These are phyloP conservation scores for Morpho helenor DNA, from an alignment of 2,888 invertebrate genomes.

Conservation along the genomic window DNA sequence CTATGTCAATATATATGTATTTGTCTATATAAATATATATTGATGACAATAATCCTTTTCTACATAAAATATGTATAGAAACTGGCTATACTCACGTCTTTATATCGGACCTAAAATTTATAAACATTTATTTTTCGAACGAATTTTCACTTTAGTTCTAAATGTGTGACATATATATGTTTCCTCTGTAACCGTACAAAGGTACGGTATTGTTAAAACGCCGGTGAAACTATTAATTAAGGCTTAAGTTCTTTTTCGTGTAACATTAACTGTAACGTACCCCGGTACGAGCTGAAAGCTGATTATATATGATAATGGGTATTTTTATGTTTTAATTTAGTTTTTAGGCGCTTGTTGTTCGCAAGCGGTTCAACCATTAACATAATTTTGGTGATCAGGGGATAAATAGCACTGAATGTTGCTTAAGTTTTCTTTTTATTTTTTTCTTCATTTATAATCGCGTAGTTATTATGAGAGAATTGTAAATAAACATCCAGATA, in stretches of 20 bases:
- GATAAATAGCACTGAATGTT: conserved; percentile 58
- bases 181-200: conserved; percentile 25
- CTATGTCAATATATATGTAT: no score
- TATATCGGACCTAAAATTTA: no score
- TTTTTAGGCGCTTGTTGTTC: conserved; percentile 54
- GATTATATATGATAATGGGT: conserved; percentile 62
- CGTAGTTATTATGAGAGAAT: conserved; percentile 72
- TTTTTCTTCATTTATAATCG: conserved; percentile 70
- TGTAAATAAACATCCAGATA: conserved; percentile 78
- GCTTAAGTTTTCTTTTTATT: conserved; percentile 67
- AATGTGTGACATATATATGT: neutral
- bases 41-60: no score
- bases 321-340: conserved; percentile 67
- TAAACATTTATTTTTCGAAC: no score
- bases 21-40: no score
- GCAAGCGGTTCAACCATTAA: conserved; percentile 58
- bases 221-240: conserved; percentile 48
- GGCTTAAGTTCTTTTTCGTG: conserved; percentile 37
- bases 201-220: conserved; percentile 23
- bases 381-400: conserved; percentile 68
- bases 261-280: conserved; percentile 34
- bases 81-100: no score
- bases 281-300: conserved; percentile 54
- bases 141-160: no score
- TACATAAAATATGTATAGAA: no score